Evolutionary conservation across 2,113 vertebrate genomes (phyloP), one percentile per base, ranked within the genome.

Genomic region (Danionella cerebrum): DNA sequence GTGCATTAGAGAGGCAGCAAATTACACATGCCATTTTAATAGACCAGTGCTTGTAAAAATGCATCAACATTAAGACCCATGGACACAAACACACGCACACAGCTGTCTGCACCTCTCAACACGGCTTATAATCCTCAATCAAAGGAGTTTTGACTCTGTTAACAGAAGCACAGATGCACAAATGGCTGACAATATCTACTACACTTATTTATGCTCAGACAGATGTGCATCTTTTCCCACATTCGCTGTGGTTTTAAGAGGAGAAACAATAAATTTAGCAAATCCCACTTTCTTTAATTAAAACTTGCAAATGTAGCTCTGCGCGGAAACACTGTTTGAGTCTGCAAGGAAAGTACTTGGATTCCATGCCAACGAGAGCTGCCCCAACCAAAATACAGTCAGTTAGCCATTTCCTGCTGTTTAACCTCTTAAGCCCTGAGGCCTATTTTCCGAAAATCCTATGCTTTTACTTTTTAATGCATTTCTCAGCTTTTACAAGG

Each of bases 221-320:
- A 21, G 11, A 25, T 2, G 3, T 9, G 31, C 21, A 24, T 62
- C 10, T 31, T 35, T 22, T 31, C 39, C 64, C 65, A 12, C 35
- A 29, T 54, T 63, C 42, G 57, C 25, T 31, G 39, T 47, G 52
- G 59, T 64, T 67, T 21, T 72, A 54, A 63, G 52, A 25, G 44
- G 58, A 50, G 44, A 33, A 71, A 62, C 50, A 69, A 65, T 76
- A 76, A 73, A 78, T 67, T 65, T 47, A 70, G 65, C 45, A 70
- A 68, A 70, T 71, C 73, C 70, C 59, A 76, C 67, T 4, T 51
- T 72, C 67, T 60, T 25, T 62, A 60, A 70, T 68, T 58, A 36
- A 54, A 67, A 70, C 59, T 51, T 38, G 22, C 55, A n/a, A n/a
- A n/a, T n/a, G n/a, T n/a, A 16, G 58, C 38, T 27, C 38, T 27